Evolutionary conservation across 2,113 vertebrate genomes (phyloP).

Genomic region (Onychorhynchus coronatus): DNA sequence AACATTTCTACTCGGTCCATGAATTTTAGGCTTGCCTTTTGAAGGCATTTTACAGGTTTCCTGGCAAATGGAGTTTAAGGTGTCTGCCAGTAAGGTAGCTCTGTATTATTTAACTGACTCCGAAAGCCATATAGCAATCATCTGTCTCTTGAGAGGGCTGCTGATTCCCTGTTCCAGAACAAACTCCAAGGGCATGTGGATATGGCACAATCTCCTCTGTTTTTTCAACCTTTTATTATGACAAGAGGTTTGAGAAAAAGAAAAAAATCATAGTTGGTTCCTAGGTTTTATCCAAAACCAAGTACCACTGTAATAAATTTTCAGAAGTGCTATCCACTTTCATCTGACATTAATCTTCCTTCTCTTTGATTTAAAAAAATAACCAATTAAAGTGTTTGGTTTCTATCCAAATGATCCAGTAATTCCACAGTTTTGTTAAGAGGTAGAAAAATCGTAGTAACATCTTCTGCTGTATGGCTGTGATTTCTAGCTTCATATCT

Average conservation of each 20-base stretch:
- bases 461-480: neutral
- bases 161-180: neutral
- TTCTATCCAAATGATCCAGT: neutral
- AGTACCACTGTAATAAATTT: neutral
- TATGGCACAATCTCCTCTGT: accelerated
- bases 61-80: neutral
- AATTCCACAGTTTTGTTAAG: neutral
- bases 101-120: neutral
- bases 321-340: neutral
- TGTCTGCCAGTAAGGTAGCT: neutral
- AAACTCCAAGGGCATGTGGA: neutral
- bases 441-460: neutral
- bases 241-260: neutral
- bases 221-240: neutral
- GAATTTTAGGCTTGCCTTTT: neutral
- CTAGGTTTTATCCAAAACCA: neutral
- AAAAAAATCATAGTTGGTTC: neutral
- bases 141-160: neutral
- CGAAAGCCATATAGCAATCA: neutral
- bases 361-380: neutral
- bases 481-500: neutral
- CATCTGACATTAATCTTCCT: neutral
- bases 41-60: neutral
- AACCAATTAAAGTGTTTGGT: neutral
- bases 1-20: neutral